A percentile compares a stretch with the other conserved stretches of the same genome.
phyloP scores from a whole-genome alignment of 2,888 invertebrate genomes.

The Mimas tiliae region DNA sequence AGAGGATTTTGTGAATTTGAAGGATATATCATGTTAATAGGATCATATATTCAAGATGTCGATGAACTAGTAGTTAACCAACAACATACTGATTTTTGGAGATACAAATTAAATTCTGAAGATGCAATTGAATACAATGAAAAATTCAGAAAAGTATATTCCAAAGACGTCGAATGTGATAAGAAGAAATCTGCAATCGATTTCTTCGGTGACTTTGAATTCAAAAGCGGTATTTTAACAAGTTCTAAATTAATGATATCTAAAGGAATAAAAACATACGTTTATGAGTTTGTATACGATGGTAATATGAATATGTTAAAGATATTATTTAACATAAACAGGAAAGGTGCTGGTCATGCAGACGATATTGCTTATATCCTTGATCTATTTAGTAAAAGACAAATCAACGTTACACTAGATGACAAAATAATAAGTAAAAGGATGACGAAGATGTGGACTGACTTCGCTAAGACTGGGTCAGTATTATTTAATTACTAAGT shows the following conservation, averaged over 20 bases:
- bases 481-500: slow-evolving; percentile 26
- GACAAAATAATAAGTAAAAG: slow-evolving; percentile 43
- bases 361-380: slow-evolving; percentile 51
- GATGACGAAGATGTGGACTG: slow-evolving; percentile 59
- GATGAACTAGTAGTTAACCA: slow-evolving; percentile 45
- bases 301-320: slow-evolving; percentile 51
- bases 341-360: slow-evolving; percentile 54
- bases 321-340: slow-evolving; percentile 40
- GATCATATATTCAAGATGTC: slow-evolving; percentile 43
- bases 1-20: slow-evolving; percentile 78
- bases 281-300: slow-evolving; percentile 58
- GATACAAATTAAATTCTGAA: slow-evolving; percentile 40
- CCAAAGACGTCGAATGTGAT: slow-evolving; percentile 30
- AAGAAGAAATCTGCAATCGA: slow-evolving; percentile 49
- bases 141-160: slow-evolving; percentile 31
- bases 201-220: slow-evolving; percentile 59
- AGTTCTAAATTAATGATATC: slow-evolving; percentile 43
- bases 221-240: slow-evolving; percentile 52
- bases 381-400: slow-evolving; percentile 6
- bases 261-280: slow-evolving; percentile 45
- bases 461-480: slow-evolving; percentile 64
- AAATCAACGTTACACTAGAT: slow-evolving; percentile 30
- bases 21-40: slow-evolving; percentile 59
- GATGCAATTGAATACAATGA: slow-evolving; percentile 39
- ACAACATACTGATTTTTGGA: slow-evolving; percentile 47